Evolutionary conservation across 2,888 invertebrate genomes (phyloP).

Genomic region (Crioceris asparagi): DNA sequence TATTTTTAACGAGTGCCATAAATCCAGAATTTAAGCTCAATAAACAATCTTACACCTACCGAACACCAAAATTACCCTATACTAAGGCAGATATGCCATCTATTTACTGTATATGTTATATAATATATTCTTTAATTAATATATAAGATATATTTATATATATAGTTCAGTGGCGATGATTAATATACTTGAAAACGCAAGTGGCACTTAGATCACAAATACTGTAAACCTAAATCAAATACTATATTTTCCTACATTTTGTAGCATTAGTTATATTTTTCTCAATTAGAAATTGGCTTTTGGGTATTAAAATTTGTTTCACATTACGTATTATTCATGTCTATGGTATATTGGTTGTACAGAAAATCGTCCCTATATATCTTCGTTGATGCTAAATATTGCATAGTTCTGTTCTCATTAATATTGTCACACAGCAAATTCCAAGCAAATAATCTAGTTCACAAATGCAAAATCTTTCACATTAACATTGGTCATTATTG

Average conservation of each 20-base stretch:
- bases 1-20: too few species aligned
- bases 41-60: slow-evolving; percentile 35
- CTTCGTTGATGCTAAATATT: slow-evolving; percentile 4
- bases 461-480: too few species aligned
- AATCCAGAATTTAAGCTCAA: slow-evolving; percentile 33
- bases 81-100: slow-evolving; percentile 35
- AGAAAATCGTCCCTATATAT: slow-evolving; percentile 11
- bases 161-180: slow-evolving; percentile 38
- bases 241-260: slow-evolving; percentile 23
- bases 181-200: slow-evolving; percentile 54
- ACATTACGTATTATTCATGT: slow-evolving; percentile 13
- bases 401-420: slow-evolving; percentile 3
- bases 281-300: slow-evolving; percentile 28
- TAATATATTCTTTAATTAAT: slow-evolving; percentile 34
- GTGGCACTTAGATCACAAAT: slow-evolving; percentile 72
- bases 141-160: slow-evolving; percentile 38
- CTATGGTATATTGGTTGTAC: slow-evolving; percentile 15
- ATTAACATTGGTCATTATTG: too few species aligned
- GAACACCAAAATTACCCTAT: slow-evolving; percentile 37
- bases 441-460: too few species aligned
- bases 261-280: slow-evolving; percentile 15
- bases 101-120: slow-evolving; percentile 34
- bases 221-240: slow-evolving; percentile 52
- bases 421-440: slow-evolving; percentile 2
- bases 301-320: slow-evolving; percentile 15